Evolutionary conservation across 2,113 vertebrate species (phyloP), one percentile per base, ranked within the genome.

Genomic region (Cololabis saira): DNA sequence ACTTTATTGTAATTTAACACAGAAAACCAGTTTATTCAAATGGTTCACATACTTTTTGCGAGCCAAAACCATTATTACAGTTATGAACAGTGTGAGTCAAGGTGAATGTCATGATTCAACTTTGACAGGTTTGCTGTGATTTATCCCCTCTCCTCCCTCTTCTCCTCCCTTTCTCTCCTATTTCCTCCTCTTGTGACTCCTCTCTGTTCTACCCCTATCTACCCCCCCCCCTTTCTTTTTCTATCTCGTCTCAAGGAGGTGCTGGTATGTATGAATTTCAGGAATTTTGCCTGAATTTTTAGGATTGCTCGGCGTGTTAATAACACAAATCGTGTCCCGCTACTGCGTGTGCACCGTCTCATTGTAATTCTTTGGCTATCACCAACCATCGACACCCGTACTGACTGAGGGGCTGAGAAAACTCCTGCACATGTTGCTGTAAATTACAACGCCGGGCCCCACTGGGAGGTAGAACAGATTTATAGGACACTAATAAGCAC

Each of bases 401-500:
- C 17, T 47, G 65, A 44, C 58, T 66, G 73, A 57, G 13, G 33
- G 61, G 40, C 58, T 66, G 65, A 80, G 74, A 64, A n/a, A 62
- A 27, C 68, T 67, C 70, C 60, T 49, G 69, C 75, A 78, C 21
- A 43, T 78, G 80, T 74, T 18, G 76, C 70, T 64, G 60, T 87
- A 72, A 89, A 76, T 85, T 84, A 87, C 48, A 47, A 83, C 60
- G 52, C n/a, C 19, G 52, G 61, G 76, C 59, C 76, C 75, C 61
- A 19, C 51, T 66, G 76, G 76, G 76, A 81, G 82, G 73, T 61
- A 47, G 56, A 41, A 30, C 53, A 88, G 88, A 91, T 90, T 89
- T 89, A 90, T 86, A 72, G 63, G 80, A 70, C 9, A 68, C 73
- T 89, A 88, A 90, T 84, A 88, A 88, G 73, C 78, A 76, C 77